These are phyloP conservation scores for Laothoe populi DNA, from an alignment of 2,888 invertebrate species.

Conservation along the genomic window DNA sequence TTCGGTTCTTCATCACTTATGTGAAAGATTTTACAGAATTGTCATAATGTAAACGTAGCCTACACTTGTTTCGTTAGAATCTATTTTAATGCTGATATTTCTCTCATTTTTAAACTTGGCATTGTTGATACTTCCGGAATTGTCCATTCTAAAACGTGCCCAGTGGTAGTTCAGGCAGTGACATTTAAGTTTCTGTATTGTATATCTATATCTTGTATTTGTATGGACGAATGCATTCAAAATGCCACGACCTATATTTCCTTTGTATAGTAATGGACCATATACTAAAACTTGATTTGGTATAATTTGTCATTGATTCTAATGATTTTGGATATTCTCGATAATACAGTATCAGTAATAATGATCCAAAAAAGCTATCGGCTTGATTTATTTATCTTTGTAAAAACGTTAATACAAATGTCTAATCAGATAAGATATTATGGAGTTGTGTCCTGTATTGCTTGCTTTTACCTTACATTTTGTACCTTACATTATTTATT, in stretches of 20 bases:
- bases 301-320: too few species aligned
- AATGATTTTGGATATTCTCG: not conserved
- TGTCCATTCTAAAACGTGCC: conserved; percentile 15
- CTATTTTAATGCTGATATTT: not conserved
- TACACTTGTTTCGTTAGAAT: not conserved
- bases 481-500: too few species aligned
- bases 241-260: not conserved
- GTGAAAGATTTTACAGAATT: too few species aligned
- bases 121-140: conserved; percentile 10
- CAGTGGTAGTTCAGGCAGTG: conserved; percentile 10
- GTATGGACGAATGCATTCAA: not conserved
- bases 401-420: too few species aligned
- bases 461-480: too few species aligned
- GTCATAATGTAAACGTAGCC: not conserved
- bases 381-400: too few species aligned
- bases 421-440: too few species aligned
- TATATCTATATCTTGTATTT: not conserved
- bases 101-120: not conserved
- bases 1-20: too few species aligned
- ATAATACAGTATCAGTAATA: too few species aligned
- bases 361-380: too few species aligned
- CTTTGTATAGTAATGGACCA: not conserved
- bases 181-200: conserved; percentile 23
- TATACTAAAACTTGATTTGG: not conserved
- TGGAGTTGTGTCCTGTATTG: too few species aligned